Evolutionary conservation across 2,888 invertebrate species (phyloP), one percentile per base, ranked within the genome.

Genomic region (Drosophila histrio): DNA sequence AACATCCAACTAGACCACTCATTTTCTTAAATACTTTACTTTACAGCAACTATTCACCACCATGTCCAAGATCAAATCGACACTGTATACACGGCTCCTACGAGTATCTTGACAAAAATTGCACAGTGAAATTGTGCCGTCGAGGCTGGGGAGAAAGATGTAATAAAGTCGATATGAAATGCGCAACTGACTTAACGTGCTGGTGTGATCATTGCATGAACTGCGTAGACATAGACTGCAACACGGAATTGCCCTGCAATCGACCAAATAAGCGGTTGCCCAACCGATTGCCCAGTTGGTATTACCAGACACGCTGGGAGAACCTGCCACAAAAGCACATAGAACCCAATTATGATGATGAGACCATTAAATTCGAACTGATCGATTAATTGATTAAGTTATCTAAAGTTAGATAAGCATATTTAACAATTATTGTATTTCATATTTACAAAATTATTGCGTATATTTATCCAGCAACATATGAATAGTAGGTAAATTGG

Each of bases 321-420:
- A 41, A 38, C 8, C 17, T 47, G 2, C 13, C 52, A 0, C 67
- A 44, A 3, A 52, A 67, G 46, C 19, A 32, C 3, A 0, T 54
- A 0, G 46, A 72, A 5, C 34, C 63, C 54, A 59, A 54, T 17
- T 70, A 69, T 24, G 49, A 72, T 3, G 46, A 72, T 13, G 41
- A 60, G 24, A 11, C 7, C 5, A 30, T 9, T 3, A 28, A 11
- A 17, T 17, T 1, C 5, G 17, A 15, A 7, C 7, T 15, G n/a
- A 36, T 41, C 22, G 39, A 21, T 28, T 30, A n/a, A 30, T 7
- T 19, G 13, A 17, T n/a, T 24, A 36, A 8, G 7, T n/a, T 22
- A 17, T 24, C 24, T 24, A 9, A 26, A 11, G 1, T n/a, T 38
- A 26, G n/a, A n/a, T 38, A 26, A 26, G 26, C 28, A 28, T 28